Percentiles rank a stretch among this genome's conserved stretches.
Evolutionary conservation across 2,888 invertebrate genomes (phyloP).

Genomic region (Synergus laeviventris): DNA sequence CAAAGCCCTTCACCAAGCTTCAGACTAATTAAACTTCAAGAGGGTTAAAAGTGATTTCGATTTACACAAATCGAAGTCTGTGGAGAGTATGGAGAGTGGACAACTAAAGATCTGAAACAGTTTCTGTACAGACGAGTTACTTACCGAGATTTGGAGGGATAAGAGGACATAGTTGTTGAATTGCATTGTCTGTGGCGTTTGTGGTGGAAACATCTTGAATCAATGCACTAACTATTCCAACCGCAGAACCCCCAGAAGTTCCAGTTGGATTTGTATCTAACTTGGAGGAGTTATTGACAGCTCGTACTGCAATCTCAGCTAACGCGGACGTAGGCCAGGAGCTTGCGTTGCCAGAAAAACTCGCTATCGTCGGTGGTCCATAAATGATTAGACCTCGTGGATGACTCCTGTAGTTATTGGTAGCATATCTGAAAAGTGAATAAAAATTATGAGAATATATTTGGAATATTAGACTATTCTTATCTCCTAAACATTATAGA

Average conservation of each 20-base stretch:
- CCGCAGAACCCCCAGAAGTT: slow-evolving; percentile 49
- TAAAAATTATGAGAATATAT: neutral
- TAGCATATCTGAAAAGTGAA: slow-evolving; percentile 62
- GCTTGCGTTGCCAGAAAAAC: slow-evolving; percentile 57
- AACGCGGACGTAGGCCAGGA: slow-evolving; percentile 58
- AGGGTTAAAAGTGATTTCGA: neutral
- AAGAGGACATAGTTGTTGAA: slow-evolving; percentile 78
- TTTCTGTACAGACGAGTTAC: slow-evolving; percentile 52
- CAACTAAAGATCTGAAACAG: neutral
- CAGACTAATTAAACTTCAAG: neutral
- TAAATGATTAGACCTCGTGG: slow-evolving; percentile 72
- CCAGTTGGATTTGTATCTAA: slow-evolving; percentile 57
- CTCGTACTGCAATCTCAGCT: slow-evolving; percentile 53
- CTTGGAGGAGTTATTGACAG: slow-evolving; percentile 59
- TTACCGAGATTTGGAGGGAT: slow-evolving; percentile 83
- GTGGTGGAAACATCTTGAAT: slow-evolving; percentile 51
- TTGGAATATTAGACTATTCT: no score
- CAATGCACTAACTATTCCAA: slow-evolving; percentile 49
- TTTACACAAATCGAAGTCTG: neutral
- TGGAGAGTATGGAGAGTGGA: neutral
- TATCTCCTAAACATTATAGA: no score
- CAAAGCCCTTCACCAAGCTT: neutral
- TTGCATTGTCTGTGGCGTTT: slow-evolving; percentile 66
- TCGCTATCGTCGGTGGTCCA: slow-evolving; percentile 64
- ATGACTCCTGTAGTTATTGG: slow-evolving; percentile 66